phyloP scores from a whole-genome alignment of 2,888 invertebrate species.

The Chydorus sphaericus region DNA sequence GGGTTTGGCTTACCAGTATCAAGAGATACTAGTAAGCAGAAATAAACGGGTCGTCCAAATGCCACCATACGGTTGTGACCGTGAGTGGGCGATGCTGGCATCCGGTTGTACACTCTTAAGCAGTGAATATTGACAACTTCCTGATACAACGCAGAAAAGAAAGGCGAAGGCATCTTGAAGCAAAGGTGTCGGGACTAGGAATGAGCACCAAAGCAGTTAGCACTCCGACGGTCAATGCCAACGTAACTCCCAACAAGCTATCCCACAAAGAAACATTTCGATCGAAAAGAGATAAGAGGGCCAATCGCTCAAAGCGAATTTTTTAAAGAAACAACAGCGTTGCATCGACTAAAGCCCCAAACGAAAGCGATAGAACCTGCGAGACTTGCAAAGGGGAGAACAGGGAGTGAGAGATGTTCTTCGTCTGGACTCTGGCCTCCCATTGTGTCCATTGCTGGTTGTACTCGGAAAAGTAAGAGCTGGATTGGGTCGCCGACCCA shows the following conservation, averaged over 20 bases:
- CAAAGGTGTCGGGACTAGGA: slow-evolving; percentile 68
- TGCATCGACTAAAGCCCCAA: too few species aligned
- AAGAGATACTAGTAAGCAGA: slow-evolving; percentile 53
- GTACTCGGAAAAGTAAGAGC: too few species aligned
- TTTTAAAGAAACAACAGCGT: slow-evolving; percentile 59
- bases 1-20: slow-evolving; percentile 56
- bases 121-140: slow-evolving; percentile 91
- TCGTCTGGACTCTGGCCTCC: neutral
- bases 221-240: slow-evolving; percentile 46
- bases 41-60: slow-evolving; percentile 86
- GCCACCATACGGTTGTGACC: slow-evolving; percentile 91
- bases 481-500: slow-evolving; percentile 8
- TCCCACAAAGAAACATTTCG: slow-evolving; percentile 72
- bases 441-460: neutral
- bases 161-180: slow-evolving; percentile 87
- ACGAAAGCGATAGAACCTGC: slow-evolving; percentile 59
- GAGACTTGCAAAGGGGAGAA: slow-evolving; percentile 19
- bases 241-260: slow-evolving; percentile 59
- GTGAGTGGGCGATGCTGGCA: slow-evolving; percentile 92
- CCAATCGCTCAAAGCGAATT: slow-evolving; percentile 81
- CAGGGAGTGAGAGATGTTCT: too few species aligned
- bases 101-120: slow-evolving; percentile 98
- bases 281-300: slow-evolving; percentile 81
- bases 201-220: slow-evolving; percentile 63
- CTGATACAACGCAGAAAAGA: slow-evolving; percentile 93